Conservation (phyloP, 2,888 invertebrate species). For the Prosopocoilus inquinatus region DNA sequence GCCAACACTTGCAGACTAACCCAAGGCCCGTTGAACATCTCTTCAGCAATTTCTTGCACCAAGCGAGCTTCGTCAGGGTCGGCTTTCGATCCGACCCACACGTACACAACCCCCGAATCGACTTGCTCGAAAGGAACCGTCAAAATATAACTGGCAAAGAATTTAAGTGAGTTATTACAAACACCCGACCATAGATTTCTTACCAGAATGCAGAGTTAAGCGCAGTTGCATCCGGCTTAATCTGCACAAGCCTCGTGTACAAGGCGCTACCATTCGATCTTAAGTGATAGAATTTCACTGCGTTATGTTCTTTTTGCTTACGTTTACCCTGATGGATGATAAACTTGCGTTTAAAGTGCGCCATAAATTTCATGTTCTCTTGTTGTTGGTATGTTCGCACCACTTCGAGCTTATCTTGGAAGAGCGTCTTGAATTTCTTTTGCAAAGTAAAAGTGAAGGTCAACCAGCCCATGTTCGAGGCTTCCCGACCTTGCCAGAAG, state of each 20-base stretch:
- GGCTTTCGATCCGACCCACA: conserved; percentile 88
- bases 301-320: conserved; percentile 52
- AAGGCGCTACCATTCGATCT: conserved; percentile 94
- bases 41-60: conserved; percentile 88
- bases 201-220: conserved; percentile 96
- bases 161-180: conserved; percentile 11
- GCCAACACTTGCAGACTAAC: conserved; percentile 75
- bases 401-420: conserved; percentile 89
- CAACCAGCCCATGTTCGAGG: conserved; percentile 99
- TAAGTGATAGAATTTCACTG: conserved; percentile 91
- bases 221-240: conserved; percentile 77
- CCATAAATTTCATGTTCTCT: conserved; percentile 96
- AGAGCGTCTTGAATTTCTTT: conserved; percentile 86
- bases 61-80: conserved; percentile 83
- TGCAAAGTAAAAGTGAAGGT: conserved; percentile 97
- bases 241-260: conserved; percentile 89
- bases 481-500: conserved; percentile 98
- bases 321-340: conserved; percentile 88
- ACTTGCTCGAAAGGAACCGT: conserved; percentile 91
- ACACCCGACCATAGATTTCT: background rate
- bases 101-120: conserved; percentile 87
- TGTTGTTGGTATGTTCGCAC: conserved; percentile 97
- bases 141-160: conserved; percentile 73
- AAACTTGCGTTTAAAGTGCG: conserved; percentile 94
- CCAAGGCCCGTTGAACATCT: conserved; percentile 85